These are phyloP conservation scores for Anguilla japonica DNA, from an alignment of 2,113 vertebrate species.

Conservation along the genomic window DNA sequence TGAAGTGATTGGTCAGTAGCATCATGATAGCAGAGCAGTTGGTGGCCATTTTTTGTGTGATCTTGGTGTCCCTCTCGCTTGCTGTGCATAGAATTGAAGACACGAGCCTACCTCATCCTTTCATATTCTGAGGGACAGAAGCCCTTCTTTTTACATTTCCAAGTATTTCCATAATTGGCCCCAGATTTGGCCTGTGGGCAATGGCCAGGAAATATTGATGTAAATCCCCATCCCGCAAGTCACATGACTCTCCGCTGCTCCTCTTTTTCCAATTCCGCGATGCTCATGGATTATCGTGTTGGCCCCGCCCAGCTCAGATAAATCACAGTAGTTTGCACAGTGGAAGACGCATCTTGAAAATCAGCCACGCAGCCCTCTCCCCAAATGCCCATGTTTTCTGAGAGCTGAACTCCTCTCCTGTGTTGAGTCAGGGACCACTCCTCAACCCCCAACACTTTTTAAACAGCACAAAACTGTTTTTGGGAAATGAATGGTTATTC, in stretches of 20 bases:
- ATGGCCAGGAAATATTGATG: background rate
- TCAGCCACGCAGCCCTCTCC: background rate
- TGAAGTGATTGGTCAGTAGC: background rate
- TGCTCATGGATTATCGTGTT: background rate
- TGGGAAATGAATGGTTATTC: too few species aligned
- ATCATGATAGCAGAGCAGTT: background rate
- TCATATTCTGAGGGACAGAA: background rate
- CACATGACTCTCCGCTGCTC: background rate
- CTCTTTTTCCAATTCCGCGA: background rate
- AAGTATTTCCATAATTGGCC: conserved; percentile 11
- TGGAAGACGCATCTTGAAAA: too few species aligned
- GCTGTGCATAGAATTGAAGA: background rate
- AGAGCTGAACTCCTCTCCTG: too few species aligned
- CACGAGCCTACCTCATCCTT: background rate
- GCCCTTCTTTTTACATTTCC: conserved; percentile 10
- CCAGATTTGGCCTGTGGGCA: background rate
- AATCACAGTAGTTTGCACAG: too few species aligned
- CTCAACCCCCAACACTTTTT: too few species aligned
- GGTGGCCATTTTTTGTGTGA: background rate
- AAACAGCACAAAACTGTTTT: too few species aligned
- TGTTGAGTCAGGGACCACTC: too few species aligned
- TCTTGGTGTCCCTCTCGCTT: background rate
- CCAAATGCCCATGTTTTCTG: too few species aligned
- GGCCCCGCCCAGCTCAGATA: background rate
- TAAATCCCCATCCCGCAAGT: background rate